Evolutionary conservation across 2,888 invertebrate species (phyloP).

Genomic region (Zele albiditarsus): DNA sequence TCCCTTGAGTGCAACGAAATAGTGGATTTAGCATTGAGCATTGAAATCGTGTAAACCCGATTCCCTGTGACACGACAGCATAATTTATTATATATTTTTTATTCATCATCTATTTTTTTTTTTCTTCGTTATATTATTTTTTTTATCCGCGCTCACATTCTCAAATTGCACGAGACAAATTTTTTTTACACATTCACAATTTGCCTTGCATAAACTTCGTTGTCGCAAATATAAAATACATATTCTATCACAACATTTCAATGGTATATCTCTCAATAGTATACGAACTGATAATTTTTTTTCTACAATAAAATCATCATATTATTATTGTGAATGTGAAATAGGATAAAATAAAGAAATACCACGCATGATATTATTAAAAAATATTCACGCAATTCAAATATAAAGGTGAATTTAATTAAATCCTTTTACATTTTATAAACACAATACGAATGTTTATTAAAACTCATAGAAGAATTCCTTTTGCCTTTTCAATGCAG

Average conservation of each 20-base stretch:
- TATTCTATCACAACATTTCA: background rate
- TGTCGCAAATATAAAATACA: background rate
- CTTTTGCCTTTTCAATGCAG: too few relatives aligned
- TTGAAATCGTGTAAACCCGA: slow-evolving; percentile 30
- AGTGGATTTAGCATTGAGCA: slow-evolving; percentile 22
- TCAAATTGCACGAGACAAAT: slow-evolving; percentile 14
- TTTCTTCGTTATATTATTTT: background rate
- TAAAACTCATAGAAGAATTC: too few relatives aligned
- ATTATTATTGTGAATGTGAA: too few relatives aligned
- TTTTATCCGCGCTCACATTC: background rate
- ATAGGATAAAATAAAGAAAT: too few relatives aligned
- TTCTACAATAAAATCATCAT: too few relatives aligned
- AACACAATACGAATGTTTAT: too few relatives aligned
- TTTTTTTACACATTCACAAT: background rate
- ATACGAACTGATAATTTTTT: too few relatives aligned
- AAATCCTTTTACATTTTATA: too few relatives aligned
- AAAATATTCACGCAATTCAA: background rate
- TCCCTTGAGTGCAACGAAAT: slow-evolving; percentile 24
- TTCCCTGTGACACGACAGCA: slow-evolving; percentile 20
- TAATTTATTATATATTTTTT: background rate
- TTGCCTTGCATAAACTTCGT: background rate
- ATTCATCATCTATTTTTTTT: slow-evolving; percentile 1
- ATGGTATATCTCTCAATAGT: too few relatives aligned
- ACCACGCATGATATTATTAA: too few relatives aligned
- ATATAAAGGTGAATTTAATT: background rate